phyloP scores from a whole-genome alignment of 2,113 vertebrate species.

The Oplegnathus fasciatus region DNA sequence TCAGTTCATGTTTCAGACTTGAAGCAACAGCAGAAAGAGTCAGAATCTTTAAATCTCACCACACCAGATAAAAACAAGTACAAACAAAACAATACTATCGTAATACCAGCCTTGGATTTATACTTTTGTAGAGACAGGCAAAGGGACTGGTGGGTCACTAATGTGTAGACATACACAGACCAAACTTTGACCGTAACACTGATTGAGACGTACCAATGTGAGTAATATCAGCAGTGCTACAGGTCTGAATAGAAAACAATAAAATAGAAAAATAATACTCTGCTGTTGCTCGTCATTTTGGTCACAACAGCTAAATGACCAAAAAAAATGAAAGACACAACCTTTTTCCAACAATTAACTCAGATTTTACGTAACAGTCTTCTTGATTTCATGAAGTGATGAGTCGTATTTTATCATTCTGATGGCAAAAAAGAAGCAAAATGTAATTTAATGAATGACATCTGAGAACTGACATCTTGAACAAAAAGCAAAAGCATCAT shows the following conservation, averaged over 20 bases:
- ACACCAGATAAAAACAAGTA: not conserved
- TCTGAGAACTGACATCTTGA: not conserved
- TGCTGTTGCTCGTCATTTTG: not conserved
- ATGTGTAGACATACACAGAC: not conserved
- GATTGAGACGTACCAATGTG: not conserved
- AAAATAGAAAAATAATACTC: not conserved
- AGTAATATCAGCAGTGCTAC: not conserved
- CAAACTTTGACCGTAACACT: not conserved
- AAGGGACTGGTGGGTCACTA: not conserved
- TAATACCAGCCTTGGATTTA: not conserved
- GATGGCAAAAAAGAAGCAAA: not conserved
- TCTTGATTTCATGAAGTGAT: not conserved
- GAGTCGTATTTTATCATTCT: not conserved
- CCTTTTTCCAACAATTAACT: not conserved
- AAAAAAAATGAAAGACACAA: not conserved
- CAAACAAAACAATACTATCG: not conserved
- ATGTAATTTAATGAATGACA: not conserved
- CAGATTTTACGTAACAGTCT: not conserved
- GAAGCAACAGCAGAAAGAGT: slow-evolving; percentile 8
- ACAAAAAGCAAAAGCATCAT: not conserved
- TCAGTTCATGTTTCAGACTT: slow-evolving; percentile 7
- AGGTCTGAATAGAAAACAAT: not conserved
- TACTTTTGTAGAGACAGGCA: not conserved
- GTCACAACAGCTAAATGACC: not conserved
- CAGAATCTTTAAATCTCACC: not conserved